These are phyloP conservation scores for Otus sunia DNA, from an alignment of 2,113 vertebrate genomes.

Conservation along the genomic window DNA sequence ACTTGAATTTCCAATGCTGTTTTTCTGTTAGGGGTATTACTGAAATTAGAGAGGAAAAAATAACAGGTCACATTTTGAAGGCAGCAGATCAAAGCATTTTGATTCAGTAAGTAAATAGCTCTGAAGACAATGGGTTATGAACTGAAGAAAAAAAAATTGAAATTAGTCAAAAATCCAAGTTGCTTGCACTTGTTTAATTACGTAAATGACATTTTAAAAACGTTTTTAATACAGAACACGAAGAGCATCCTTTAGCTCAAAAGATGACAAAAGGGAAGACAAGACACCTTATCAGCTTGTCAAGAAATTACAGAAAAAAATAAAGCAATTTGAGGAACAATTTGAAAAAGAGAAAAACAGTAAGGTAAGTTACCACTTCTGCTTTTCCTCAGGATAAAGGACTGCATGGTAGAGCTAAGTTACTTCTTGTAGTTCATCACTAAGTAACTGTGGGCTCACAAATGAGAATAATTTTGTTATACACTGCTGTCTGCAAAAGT, in stretches of 20 bases:
- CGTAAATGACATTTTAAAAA: not conserved
- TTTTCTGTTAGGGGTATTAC: not conserved
- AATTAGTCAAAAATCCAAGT: not conserved
- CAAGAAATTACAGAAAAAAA: conserved; percentile 97
- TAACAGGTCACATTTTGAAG: not conserved
- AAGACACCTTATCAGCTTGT: conserved; percentile 90
- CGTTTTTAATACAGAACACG: conserved; percentile 81
- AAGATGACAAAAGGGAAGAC: conserved; percentile 90
- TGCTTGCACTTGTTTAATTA: not conserved
- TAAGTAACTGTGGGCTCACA: not conserved
- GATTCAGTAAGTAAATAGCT: not conserved
- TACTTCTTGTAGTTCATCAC: not conserved
- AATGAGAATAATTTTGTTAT: not conserved
- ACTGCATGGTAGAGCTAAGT: not conserved
- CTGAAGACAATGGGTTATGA: not conserved
- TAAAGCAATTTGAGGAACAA: conserved; percentile 96
- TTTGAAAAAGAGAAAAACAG: conserved; percentile 95
- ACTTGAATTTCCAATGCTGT: not conserved
- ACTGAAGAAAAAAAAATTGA: not conserved
- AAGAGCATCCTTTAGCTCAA: conserved; percentile 89
- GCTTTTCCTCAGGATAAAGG: not conserved
- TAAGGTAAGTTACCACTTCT: conserved; percentile 76
- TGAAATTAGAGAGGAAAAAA: not conserved
- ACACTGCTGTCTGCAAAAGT: not conserved
- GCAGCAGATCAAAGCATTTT: not conserved